Base-by-base conservation (phyloP, 1,140 invertebrate species). In the Copidosoma floridanum region DNA sequence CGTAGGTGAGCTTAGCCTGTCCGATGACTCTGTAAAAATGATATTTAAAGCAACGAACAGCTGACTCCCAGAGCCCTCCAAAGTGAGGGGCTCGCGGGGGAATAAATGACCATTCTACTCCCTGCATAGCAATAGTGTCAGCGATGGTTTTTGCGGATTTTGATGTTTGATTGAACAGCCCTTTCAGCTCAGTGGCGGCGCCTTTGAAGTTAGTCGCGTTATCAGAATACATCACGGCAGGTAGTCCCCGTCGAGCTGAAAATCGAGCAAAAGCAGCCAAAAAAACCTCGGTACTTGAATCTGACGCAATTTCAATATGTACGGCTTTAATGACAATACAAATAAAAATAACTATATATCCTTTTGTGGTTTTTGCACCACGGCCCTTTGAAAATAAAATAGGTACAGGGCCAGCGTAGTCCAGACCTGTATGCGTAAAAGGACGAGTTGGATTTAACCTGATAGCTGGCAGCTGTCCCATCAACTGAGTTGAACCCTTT, bases 241-340 rank as follows among this genome's bases (percentile, higher is more conserved):
- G 40, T 3, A 56, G 14, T 2, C 60, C 60, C 6, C 51, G 51
- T 3, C 60, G 53, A 43, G 59, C 59, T n/a, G 26, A 24, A 11
- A 46, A 46, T 10, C 43, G 18, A 0, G 4, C 12, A 7, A 72
- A 37, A 1, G 63, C 61, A 2, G 43, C 60, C 24, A 72, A 20
- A 53, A 73, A 70, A 12, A 59, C 52, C 12, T 53, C 44, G 3
- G 65, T 60, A 2, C 65, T 55, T 12, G 68, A 46, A 16, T 70
- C 63, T 11, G 58, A 57, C 1, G 68, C 68, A 0, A 68, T 61
- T 57, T 74, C 70, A 12, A 72, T 40, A 56, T 72, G 73, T 2
- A 70, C 37, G 12, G 69, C 72, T 18, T 65, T 65, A 0, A 65
- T 66, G 2, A 59, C 35, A 37, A 68, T 62, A 29, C 66, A 71